phyloP scores from a whole-genome alignment of 2,888 invertebrate species.

The Capitulum mitella region DNA sequence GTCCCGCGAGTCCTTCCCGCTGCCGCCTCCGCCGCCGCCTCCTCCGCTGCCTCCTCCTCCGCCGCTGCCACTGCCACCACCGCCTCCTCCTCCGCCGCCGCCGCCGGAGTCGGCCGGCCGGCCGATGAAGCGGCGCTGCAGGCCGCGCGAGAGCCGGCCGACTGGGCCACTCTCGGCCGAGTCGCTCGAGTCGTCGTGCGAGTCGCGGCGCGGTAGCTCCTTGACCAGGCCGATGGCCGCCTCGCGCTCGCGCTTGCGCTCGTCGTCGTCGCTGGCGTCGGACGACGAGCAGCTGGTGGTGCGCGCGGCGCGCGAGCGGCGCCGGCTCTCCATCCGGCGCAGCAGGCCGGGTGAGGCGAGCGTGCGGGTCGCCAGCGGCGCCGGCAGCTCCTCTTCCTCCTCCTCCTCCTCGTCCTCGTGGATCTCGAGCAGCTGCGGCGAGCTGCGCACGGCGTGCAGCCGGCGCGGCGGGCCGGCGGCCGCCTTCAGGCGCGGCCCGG shows the following conservation, averaged over 20 bases:
- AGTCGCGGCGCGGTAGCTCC: conserved; percentile 56
- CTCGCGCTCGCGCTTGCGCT: conserved; percentile 64
- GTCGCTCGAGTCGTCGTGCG: conserved; percentile 78
- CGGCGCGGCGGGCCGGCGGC: conserved; percentile 52
- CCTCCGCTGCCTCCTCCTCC: neutral
- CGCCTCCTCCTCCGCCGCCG: neutral
- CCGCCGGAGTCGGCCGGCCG: conserved; percentile 10
- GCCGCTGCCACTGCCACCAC: neutral
- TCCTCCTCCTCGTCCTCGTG: conserved; percentile 63
- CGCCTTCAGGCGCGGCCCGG: neutral
- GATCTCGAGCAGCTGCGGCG: conserved; percentile 52
- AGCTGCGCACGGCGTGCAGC: conserved; percentile 47
- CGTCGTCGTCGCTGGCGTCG: conserved; percentile 75
- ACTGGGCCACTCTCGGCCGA: conserved; percentile 43
- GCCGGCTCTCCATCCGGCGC: conserved; percentile 44
- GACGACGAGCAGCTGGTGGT: conserved; percentile 91
- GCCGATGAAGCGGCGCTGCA: neutral
- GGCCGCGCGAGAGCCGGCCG: conserved; percentile 13
- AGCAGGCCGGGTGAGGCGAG: conserved; percentile 44
- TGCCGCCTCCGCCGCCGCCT: neutral
- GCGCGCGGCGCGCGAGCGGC: conserved; percentile 62
- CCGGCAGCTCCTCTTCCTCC: conserved; percentile 40
- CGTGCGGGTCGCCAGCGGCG: conserved; percentile 35
- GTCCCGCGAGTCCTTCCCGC: neutral
- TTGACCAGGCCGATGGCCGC: conserved; percentile 29